Conservation (phyloP, 2,797 vertebrate genomes). For the Anguilla marmorata region DNA sequence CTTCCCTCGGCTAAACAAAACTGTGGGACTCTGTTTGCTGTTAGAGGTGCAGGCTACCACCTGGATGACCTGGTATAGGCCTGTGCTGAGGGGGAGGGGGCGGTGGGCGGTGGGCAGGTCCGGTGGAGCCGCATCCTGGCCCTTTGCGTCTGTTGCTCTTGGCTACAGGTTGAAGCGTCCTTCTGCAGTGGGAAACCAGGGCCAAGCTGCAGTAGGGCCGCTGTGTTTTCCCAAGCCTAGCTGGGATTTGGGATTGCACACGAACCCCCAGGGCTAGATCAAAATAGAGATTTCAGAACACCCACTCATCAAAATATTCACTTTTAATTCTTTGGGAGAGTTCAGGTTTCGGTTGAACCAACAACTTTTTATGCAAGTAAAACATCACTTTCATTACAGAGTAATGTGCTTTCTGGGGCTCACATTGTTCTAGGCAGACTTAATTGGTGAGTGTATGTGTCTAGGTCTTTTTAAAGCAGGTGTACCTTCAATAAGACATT, state of each 20-base stretch:
- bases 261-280: slow-evolving; percentile 27
- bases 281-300: slow-evolving; percentile 28
- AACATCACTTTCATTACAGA: slow-evolving; percentile 6
- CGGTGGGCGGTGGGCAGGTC: neutral
- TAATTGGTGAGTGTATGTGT: neutral
- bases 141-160: slow-evolving; percentile 28
- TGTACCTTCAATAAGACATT: neutral
- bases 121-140: neutral
- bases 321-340: neutral
- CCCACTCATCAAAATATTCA: slow-evolving; percentile 24
- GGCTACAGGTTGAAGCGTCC: slow-evolving; percentile 28
- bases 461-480: neutral
- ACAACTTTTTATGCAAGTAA: neutral
- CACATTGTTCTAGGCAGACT: neutral
- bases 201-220: neutral
- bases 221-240: slow-evolving; percentile 15
- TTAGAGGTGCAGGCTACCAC: neutral
- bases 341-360: slow-evolving; percentile 21
- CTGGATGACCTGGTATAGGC: neutral
- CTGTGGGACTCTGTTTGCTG: neutral
- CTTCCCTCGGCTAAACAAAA: neutral
- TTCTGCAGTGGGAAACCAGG: slow-evolving; percentile 27
- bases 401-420: slow-evolving; percentile 17
- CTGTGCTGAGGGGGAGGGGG: neutral
- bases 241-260: slow-evolving; percentile 24